phyloP scores from a whole-genome alignment of 1,140 invertebrate species.

The Pachypeltis micranthus region DNA sequence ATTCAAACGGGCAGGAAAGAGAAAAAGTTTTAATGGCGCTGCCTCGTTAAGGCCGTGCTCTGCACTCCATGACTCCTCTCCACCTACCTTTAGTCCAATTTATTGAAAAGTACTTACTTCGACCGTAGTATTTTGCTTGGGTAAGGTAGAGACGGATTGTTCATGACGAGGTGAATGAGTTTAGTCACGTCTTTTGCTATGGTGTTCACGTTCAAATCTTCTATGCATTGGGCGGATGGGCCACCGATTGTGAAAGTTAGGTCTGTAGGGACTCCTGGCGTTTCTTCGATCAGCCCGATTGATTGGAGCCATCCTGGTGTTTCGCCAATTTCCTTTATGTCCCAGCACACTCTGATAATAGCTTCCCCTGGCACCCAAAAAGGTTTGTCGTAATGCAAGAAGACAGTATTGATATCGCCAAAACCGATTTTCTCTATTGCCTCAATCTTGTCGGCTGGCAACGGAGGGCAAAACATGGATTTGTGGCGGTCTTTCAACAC shows the following conservation, averaged over 20 bases:
- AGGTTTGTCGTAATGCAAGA: conserved; percentile 63
- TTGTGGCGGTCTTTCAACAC: conserved; percentile 65
- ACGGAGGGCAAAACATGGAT: conserved; percentile 58
- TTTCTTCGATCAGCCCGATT: conserved; percentile 48
- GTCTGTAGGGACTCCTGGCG: conserved; percentile 42
- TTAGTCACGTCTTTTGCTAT: conserved; percentile 37
- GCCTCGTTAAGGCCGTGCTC: too few relatives aligned
- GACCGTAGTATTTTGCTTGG: conserved; percentile 51
- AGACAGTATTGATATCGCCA: conserved; percentile 66
- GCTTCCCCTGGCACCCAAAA: conserved; percentile 51
- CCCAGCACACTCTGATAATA: conserved; percentile 44
- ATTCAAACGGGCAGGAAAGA: too few relatives aligned
- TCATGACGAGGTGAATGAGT: conserved; percentile 51
- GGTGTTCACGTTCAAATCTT: conserved; percentile 47
- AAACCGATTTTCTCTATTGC: conserved; percentile 56
- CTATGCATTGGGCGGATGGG: conserved; percentile 49
- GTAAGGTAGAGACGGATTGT: conserved; percentile 52
- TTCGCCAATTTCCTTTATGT: conserved; percentile 37
- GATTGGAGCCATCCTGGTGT: conserved; percentile 55
- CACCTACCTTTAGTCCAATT: too few relatives aligned
- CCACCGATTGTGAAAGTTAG: conserved; percentile 16
- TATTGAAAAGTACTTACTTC: conserved; percentile 26
- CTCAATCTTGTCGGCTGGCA: conserved; percentile 58
- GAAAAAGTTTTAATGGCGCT: too few relatives aligned
- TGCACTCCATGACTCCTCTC: too few relatives aligned